A percentile compares a stretch with the other conserved stretches of the same genome.
Evolutionary conservation across 2,113 vertebrate species (phyloP).

Genomic region (Romanogobio albipinnatus): DNA sequence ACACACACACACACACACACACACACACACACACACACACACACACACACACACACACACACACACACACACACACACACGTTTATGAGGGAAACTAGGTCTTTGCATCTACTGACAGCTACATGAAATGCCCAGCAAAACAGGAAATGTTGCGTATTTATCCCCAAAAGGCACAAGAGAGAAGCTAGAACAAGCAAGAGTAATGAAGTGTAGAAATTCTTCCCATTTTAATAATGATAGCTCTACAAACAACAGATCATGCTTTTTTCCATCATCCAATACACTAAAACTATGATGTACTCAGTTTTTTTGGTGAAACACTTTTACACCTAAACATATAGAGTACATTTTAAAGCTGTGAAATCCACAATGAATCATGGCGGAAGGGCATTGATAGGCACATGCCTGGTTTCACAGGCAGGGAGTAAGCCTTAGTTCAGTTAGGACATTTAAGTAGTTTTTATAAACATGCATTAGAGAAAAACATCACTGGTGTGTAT

Average conservation of each 20-base stretch:
- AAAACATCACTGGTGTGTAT: too few relatives aligned
- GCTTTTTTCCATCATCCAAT: constrained; percentile 1
- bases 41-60: too few relatives aligned
- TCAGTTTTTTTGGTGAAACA: neutral
- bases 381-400: too few relatives aligned
- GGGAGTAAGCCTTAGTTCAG: too few relatives aligned
- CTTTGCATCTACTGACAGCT: constrained; percentile 16
- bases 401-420: too few relatives aligned
- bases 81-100: neutral
- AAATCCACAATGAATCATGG: too few relatives aligned
- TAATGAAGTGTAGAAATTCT: constrained; percentile 33
- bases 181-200: constrained; percentile 3
- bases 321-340: neutral
- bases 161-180: constrained; percentile 14
- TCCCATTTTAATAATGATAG: neutral
- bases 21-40: too few relatives aligned
- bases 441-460: too few relatives aligned
- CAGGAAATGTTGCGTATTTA: constrained; percentile 17
- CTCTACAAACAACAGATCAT: neutral
- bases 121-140: constrained; percentile 28
- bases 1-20: neutral
- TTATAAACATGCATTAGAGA: too few relatives aligned
- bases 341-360: too few relatives aligned
- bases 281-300: neutral
- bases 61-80: neutral